Base-by-base conservation (phyloP, 1,140 invertebrate genomes). In the Bombus pyrosoma region DNA sequence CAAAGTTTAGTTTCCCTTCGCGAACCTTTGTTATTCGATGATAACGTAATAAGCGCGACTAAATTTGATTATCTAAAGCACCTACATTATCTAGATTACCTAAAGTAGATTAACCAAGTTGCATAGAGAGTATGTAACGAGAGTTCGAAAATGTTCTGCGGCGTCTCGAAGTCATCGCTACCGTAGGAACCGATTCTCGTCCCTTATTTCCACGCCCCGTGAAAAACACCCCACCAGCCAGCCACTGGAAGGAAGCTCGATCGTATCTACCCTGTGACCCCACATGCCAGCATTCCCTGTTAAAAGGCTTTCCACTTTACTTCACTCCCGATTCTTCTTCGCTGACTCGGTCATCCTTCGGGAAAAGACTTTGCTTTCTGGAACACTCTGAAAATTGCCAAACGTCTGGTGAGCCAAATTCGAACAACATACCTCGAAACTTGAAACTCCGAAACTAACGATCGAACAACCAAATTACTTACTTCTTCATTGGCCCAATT, bases 231-330 rank as follows among this genome's bases (percentile, higher is more conserved):
- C 39, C 37, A 53, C 71, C 69, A 43, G 39, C 71, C 71, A 39
- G 28, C 57, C 34, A n/a, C 12, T 39, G 69, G 39, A 28, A 71
- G 34, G 47, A 78, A 84, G 41, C 64, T 72, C 82, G 75, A 83
- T 76, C 72, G 73, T 83, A 83, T 66, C 57, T 59, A 25, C 64
- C 75, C 75, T n/a, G 37, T 68, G 59, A 64, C 47, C 62, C n/a
- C 43, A 43, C 76, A 68, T 47, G 9, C 76, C 77, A 37, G 6
- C 53, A 37, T 39, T 77, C n/a, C 8, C 47, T 25, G n/a, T 39
- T 62, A 83, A 83, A 83, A 68, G 64, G 18, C 74, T 68, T 77
- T 78, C 62, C 62, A 9, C 62, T 76, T 77, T 66, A 34, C 68
- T 72, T 37, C 57, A 5, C 34, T 62, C 28, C 28, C n/a, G 39